Evolutionary conservation across 2,113 vertebrate species (phyloP).

Genomic region (Mesocricetus auratus): DNA sequence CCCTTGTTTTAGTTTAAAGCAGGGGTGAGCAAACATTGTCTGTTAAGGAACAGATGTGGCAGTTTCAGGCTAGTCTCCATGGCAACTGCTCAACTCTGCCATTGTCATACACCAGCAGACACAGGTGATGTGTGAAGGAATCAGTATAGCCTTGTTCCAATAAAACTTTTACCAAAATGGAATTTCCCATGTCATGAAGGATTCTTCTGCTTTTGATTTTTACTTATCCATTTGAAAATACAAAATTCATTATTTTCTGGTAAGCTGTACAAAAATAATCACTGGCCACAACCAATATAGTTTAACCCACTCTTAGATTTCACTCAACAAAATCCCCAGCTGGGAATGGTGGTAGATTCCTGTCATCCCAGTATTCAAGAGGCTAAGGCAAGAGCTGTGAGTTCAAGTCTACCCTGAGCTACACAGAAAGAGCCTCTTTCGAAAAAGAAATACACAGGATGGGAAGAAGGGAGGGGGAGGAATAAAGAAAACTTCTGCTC

Average conservation of each 20-base stretch:
- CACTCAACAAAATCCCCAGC: neutral
- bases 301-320: neutral
- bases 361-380: neutral
- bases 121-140: neutral
- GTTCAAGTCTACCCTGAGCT: neutral
- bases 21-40: neutral
- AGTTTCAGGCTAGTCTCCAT: neutral
- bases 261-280: neutral
- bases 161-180: neutral
- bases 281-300: fast-evolving
- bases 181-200: conserved; percentile 25
- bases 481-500: conserved; percentile 56
- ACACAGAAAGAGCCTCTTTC: neutral
- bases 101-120: neutral
- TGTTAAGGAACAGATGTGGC: neutral
- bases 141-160: neutral
- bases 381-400: neutral
- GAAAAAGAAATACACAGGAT: neutral
- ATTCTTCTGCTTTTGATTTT: conserved; percentile 51
- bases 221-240: conserved; percentile 32
- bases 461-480: neutral
- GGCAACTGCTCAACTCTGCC: neutral
- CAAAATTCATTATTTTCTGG: conserved; percentile 4
- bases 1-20: neutral
- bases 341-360: no score